Conservation (phyloP, 2,888 invertebrate species). For the Rugalucina vietnamica region DNA sequence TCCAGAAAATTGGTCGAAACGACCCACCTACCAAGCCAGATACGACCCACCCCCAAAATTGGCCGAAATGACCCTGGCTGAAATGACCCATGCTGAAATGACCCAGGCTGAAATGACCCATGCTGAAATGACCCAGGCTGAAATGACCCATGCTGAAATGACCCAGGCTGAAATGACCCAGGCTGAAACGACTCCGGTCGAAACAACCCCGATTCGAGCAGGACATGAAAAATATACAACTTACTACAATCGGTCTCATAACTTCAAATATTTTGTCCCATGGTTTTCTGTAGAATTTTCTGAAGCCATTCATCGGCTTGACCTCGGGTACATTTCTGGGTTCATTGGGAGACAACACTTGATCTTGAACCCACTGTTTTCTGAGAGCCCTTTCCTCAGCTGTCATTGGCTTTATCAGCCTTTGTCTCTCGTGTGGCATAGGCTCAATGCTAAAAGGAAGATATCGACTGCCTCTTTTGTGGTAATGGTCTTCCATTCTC, state of each 20-base stretch:
- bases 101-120: background rate
- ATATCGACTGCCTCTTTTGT: conserved; percentile 74
- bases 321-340: conserved; percentile 75
- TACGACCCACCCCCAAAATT: too few species aligned
- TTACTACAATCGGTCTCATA: conserved; percentile 57
- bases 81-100: background rate
- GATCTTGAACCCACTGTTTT: conserved; percentile 81
- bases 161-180: too few species aligned
- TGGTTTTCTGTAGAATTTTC: conserved; percentile 72
- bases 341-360: conserved; percentile 78
- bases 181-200: too few species aligned
- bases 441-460: conserved; percentile 81
- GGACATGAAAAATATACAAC: too few species aligned
- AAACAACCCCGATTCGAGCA: too few species aligned
- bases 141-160: too few species aligned
- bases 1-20: too few species aligned
- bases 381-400: conserved; percentile 78
- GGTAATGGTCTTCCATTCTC: conserved; percentile 60
- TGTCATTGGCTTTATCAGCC: conserved; percentile 78
- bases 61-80: background rate
- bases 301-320: conserved; percentile 74
- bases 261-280: conserved; percentile 64
- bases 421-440: conserved; percentile 74
- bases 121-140: too few species aligned
- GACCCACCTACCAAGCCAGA: too few species aligned